Base-by-base conservation (phyloP, 2,113 vertebrate genomes). In the Oostethus manadensis region DNA sequence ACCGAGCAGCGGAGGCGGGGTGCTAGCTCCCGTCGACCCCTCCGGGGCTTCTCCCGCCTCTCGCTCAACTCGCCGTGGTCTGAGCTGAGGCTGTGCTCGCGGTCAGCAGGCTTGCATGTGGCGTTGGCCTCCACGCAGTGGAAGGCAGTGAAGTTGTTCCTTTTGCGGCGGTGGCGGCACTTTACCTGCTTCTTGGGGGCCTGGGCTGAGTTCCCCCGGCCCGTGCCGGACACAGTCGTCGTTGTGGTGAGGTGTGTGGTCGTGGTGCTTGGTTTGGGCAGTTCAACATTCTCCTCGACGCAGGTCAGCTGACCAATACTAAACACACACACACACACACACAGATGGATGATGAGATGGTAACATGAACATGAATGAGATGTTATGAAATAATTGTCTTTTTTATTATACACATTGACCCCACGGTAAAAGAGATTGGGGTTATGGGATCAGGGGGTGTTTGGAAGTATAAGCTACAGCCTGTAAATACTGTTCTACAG, bases 161-260 rank as follows among this genome's bases (percentile, higher is more conserved):
- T 86, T 80, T 87, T 92, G 69, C 88, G 92, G 45, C 89, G 92
- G 84, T 91, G 82, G 49, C 90, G 92, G 23, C 89, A 86, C 76
- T 92, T 97, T 70, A 92, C 86, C 74, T 89, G 82, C 76, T 92
- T 93, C 75, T 92, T 93, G 80, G 82, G 85, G 68, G 68, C 63
- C 66, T 90, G 89, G 38, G 56, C 57, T 0, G 79, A 68, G 0
- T 78, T 62, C 55, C 56, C 65, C 67, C 87, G 86, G 77, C 83
- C 72, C 68, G 87, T 58, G 77, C 84, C 71, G 70, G 79, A 85
- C 72, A 92, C 79, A 40, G 90, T 84, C 83, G 85, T 78, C 64
- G 21, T 58, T 16, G 89, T 85, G 70, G 90, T 73, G 53, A 79
- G 80, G 76, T 54, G 55, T 4, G 55, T 35, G 53, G 46, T 76